phyloP scores from a whole-genome alignment of 2,113 vertebrate genomes.

The Pseudorasbora parva region DNA sequence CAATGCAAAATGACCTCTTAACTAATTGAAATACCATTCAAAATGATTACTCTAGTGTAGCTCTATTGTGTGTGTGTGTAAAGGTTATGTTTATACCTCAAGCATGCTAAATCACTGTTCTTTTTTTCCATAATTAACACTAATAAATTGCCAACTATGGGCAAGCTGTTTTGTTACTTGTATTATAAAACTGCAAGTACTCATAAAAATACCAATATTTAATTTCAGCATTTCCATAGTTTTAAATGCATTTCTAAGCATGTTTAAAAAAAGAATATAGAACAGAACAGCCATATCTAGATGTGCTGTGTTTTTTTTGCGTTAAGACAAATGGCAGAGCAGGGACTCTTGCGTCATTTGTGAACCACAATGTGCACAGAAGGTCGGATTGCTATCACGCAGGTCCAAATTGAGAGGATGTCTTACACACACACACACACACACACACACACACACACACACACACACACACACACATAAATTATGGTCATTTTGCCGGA shows the following conservation, averaged over 20 bases:
- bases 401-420: not conserved
- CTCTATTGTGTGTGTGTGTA: slow-evolving; percentile 7
- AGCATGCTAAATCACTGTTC: slow-evolving; percentile 3
- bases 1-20: slow-evolving; percentile 17
- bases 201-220: slow-evolving; percentile 39
- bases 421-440: slow-evolving; percentile 27
- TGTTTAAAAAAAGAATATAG: no score
- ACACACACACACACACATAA: slow-evolving; percentile 31
- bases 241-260: slow-evolving; percentile 1
- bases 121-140: slow-evolving; percentile 29
- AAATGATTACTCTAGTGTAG: not conserved
- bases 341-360: not conserved
- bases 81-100: not conserved
- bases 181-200: slow-evolving; percentile 23
- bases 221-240: slow-evolving; percentile 1
- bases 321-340: not conserved
- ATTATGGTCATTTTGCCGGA: not conserved
- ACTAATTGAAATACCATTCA: slow-evolving; percentile 21
- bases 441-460: slow-evolving; percentile 28
- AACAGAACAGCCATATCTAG: slow-evolving; percentile 38
- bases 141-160: slow-evolving; percentile 31
- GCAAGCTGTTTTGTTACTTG: not conserved
- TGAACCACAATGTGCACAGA: not conserved
- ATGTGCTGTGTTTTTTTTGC: not conserved
- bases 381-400: slow-evolving; percentile 1